Evolutionary conservation across 2,797 vertebrate species (phyloP), one percentile per base, ranked within the genome.

Genomic region (Falco concolor): DNA sequence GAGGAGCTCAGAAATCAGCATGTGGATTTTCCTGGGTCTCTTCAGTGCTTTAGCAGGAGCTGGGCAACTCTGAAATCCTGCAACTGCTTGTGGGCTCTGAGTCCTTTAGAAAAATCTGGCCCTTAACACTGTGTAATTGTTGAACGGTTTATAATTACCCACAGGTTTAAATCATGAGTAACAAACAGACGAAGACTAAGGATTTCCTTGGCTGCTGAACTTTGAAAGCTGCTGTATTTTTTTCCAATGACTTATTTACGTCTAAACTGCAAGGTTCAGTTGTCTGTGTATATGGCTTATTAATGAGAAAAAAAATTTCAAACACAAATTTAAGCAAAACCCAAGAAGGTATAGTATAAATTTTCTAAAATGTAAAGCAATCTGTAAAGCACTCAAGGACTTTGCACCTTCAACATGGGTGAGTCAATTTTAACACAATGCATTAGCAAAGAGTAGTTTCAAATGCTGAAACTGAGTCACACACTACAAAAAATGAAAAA

Each of bases 401-500:
- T 95, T 89, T 81, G 45, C 57, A 69, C 42, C 77, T 87, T 84
- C 3, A 0, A 18, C 49, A 80, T 12, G 22, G 53, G 91, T 94
- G 82, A 96, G 73, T 88, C 87, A 94, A 6, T 76, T 89, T 47
- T 89, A 94, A 92, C 32, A 92, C 18, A 84, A 40, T 52, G 6
- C 40, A 76, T 76, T 89, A 88, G 34, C 45, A 73, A 85, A 87
- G 56, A 73, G 75, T 65, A 78, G 68, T 91, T 89, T 90, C 63
- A 82, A 65, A 82, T 10, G 10, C 59, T 88, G 45, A 91, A 95
- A 90, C 28, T 81, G 73, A 92, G 85, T 94, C 83, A 94, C 40
- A 79, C 24, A 44, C 12, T 78, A 64, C 47, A 76, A 67, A 67
- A 93, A 90, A 69, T 9, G 4, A 94, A 95, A 89, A 92, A 17